Percentiles rank a stretch among this genome's conserved stretches.
These are phyloP conservation scores for Toxotes jaculatrix DNA, from an alignment of 2,113 vertebrate species.

Conservation along the genomic window DNA sequence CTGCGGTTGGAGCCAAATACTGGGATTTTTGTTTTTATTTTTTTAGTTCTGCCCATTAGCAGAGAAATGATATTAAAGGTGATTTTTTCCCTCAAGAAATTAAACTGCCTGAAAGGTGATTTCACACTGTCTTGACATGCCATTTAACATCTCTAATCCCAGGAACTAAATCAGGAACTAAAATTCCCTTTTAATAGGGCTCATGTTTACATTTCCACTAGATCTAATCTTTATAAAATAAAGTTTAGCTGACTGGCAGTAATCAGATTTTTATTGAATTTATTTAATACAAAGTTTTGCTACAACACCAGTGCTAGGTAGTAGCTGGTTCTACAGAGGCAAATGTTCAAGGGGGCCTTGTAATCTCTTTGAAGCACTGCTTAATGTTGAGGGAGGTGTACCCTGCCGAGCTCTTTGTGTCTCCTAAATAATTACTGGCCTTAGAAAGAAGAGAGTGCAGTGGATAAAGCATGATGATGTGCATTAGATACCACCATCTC, in stretches of 20 bases:
- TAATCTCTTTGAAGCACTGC: conserved; percentile 53
- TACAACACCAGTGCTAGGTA: background rate
- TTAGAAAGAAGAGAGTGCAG: conserved; percentile 56
- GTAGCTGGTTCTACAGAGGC: background rate
- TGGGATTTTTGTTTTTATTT: too few relatives aligned
- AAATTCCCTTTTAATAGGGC: background rate
- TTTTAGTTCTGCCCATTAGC: too few relatives aligned
- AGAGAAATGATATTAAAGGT: too few relatives aligned
- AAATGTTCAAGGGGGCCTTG: conserved; percentile 37
- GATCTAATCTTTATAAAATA: background rate
- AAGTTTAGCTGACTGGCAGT: background rate
- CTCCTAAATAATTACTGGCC: conserved; percentile 75
- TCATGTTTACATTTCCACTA: background rate
- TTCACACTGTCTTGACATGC: background rate
- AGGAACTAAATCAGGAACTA: background rate
- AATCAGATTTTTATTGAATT: background rate
- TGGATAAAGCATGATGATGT: conserved; percentile 51
- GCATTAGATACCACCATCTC: conserved; percentile 51
- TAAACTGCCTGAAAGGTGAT: too few relatives aligned
- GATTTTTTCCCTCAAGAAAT: too few relatives aligned
- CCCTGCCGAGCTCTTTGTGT: conserved; percentile 69
- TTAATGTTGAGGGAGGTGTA: conserved; percentile 59
- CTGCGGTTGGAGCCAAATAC: too few relatives aligned
- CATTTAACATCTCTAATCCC: background rate
- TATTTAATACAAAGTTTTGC: conserved; percentile 26